Percentiles rank a stretch among this genome's conserved stretches.
These are phyloP conservation scores for Cordilura impudica DNA, from an alignment of 2,888 invertebrate genomes.

Conservation along the genomic window DNA sequence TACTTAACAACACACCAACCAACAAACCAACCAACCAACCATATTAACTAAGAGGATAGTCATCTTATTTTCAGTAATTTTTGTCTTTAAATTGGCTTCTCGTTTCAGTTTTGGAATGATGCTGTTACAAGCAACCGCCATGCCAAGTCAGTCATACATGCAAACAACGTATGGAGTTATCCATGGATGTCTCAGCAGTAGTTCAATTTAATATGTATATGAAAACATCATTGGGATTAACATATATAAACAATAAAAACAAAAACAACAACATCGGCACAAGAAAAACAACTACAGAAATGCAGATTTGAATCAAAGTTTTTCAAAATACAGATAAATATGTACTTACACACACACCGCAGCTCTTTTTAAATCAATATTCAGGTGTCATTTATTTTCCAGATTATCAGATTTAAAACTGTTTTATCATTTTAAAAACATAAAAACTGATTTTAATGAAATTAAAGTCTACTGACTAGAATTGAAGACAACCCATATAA, in stretches of 20 bases:
- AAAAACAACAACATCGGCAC: background rate
- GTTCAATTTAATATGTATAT: constrained; percentile 35
- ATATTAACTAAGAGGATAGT: constrained; percentile 49
- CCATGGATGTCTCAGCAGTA: constrained; percentile 52
- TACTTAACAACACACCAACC: constrained; percentile 25
- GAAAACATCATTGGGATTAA: constrained; percentile 49
- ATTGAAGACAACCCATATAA: no score
- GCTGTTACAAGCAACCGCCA: constrained; percentile 35
- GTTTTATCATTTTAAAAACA: no score
- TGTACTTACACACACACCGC: no score
- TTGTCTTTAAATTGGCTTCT: constrained; percentile 13
- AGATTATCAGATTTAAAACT: no score
- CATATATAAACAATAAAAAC: constrained; percentile 1
- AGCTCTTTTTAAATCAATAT: no score
- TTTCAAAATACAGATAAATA: constrained; percentile 19
- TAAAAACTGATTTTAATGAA: no score
- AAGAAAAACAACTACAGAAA: constrained; percentile 4
- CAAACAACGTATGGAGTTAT: constrained; percentile 29
- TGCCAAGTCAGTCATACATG: constrained; percentile 2
- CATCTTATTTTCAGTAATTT: constrained; percentile 50
- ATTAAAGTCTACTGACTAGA: no score
- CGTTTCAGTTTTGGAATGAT: constrained; percentile 33
- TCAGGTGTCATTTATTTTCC: no score
- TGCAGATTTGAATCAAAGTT: constrained; percentile 62
- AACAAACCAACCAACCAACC: constrained; percentile 19